Evolutionary conservation across 1,140 invertebrate genomes (phyloP), one percentile per base, ranked within the genome.

Genomic region (Callitettix versicolor): DNA sequence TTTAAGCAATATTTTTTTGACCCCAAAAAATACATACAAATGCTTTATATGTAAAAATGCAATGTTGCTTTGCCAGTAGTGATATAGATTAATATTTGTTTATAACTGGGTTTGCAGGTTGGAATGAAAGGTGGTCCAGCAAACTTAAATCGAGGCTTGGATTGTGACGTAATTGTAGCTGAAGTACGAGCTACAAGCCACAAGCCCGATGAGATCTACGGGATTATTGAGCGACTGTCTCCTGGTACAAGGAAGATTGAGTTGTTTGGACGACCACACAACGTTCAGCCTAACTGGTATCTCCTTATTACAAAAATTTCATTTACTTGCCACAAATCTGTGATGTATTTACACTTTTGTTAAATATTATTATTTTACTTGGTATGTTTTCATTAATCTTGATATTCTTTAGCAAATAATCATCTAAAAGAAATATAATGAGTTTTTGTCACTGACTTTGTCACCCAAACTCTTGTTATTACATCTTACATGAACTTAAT

Each of bases 121-220:
- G 94, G 94, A 17, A 92, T 95, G 80, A 98, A 98, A 71, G 95
- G 95, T 0, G 91, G 88, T 72, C 91, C 92, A 0, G 79, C 85
- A 54, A 85, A 88, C 65, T 76, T 96, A 14, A 98, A 98, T 73
- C 77, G 89, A 34, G 93, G 95, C 0, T 72, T 98, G 9, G 95
- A 98, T 70, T 95, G 93, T 70, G 95, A 98, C 72, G 94, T 98
- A 7, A 96, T 98, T 57, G 95, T 98, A 0, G 93, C 95, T 0
- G 95, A 98, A 78, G 95, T 98, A 0, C 73, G 95, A 47, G 95
- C 94, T 3, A 98, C 95, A 0, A 95, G 90, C 64, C 95, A 98
- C 68, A 98, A 98, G 71, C 95, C 95, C 0, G 95, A 98, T 73
- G 95, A 98, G 76, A 95, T 98, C 61, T 98, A 98, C 71, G 95